phyloP scores from a whole-genome alignment of 2,888 invertebrate species.

The Galeruca laticollis region DNA sequence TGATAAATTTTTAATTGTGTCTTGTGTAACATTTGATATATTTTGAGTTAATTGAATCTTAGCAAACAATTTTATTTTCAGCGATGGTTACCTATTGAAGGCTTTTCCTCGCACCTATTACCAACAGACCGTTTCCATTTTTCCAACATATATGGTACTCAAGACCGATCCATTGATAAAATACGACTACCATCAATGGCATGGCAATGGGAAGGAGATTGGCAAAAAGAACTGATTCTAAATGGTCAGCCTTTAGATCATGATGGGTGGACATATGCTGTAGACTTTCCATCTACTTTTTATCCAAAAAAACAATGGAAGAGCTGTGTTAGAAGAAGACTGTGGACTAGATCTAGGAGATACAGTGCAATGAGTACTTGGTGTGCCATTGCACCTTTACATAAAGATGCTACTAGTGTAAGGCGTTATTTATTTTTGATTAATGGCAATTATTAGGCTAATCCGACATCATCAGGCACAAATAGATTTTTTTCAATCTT shows the following conservation, averaged over 20 bases:
- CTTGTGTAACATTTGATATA: no score
- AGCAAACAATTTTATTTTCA: constrained; percentile 56
- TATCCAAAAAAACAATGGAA: constrained; percentile 87
- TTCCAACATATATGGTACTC: constrained; percentile 86
- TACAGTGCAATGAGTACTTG: constrained; percentile 92
- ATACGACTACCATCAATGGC: constrained; percentile 92
- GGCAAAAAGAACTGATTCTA: constrained; percentile 84
- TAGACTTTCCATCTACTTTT: constrained; percentile 90
- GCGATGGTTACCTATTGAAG: constrained; percentile 92
- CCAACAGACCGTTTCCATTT: constrained; percentile 91
- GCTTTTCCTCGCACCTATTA: constrained; percentile 84
- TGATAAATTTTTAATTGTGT: not conserved
- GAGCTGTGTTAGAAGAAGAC: constrained; percentile 88
- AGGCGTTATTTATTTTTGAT: constrained; percentile 33
- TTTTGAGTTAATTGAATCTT: no score
- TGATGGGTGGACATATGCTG: constrained; percentile 94
- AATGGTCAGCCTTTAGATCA: constrained; percentile 90
- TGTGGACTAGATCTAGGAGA: constrained; percentile 89
- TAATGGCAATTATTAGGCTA: no score
- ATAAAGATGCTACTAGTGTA: constrained; percentile 87
- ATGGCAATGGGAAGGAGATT: constrained; percentile 97
- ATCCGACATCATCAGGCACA: no score
- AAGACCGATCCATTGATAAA: constrained; percentile 82
- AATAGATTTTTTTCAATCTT: not conserved
- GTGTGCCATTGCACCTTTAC: constrained; percentile 91